phyloP scores from a whole-genome alignment of 2,888 invertebrate species.

The Lepetodrilus schrolli region DNA sequence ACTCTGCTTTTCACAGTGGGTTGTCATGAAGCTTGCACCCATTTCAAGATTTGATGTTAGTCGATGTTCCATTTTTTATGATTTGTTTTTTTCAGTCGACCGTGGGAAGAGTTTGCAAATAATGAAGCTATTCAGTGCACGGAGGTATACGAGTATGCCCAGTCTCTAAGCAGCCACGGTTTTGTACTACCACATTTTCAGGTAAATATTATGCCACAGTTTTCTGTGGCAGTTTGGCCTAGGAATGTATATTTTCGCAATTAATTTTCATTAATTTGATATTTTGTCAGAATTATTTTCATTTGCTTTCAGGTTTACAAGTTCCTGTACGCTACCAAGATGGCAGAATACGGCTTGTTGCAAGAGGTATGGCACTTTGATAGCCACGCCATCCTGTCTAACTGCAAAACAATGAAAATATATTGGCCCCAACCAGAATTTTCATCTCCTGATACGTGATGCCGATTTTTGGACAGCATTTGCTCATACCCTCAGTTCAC shows the following conservation, averaged over 20 bases:
- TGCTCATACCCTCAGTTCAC: too few species aligned
- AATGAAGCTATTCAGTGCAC: conserved; percentile 93
- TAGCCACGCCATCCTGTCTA: too few species aligned
- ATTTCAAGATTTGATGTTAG: too few species aligned
- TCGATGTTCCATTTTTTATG: too few species aligned
- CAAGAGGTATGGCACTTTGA: conserved; percentile 84
- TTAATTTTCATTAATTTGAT: background rate
- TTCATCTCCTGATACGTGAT: too few species aligned
- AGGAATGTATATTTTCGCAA: too few species aligned
- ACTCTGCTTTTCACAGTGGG: too few species aligned
- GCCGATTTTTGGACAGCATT: too few species aligned
- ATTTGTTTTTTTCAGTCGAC: conserved; percentile 56
- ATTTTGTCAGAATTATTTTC: background rate
- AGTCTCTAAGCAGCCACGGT: conserved; percentile 84
- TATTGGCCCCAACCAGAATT: too few species aligned
- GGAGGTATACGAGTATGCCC: conserved; percentile 95
- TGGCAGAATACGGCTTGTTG: conserved; percentile 85
- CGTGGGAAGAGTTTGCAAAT: conserved; percentile 80
- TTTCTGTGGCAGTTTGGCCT: background rate
- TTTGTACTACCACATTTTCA: conserved; percentile 85
- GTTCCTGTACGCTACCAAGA: conserved; percentile 85
- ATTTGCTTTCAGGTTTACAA: conserved; percentile 83
- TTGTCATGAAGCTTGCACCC: too few species aligned
- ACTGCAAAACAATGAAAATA: too few species aligned
- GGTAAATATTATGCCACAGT: conserved; percentile 75